Conservation (phyloP, 2,888 invertebrate genomes). For the Macaria liturata region DNA sequence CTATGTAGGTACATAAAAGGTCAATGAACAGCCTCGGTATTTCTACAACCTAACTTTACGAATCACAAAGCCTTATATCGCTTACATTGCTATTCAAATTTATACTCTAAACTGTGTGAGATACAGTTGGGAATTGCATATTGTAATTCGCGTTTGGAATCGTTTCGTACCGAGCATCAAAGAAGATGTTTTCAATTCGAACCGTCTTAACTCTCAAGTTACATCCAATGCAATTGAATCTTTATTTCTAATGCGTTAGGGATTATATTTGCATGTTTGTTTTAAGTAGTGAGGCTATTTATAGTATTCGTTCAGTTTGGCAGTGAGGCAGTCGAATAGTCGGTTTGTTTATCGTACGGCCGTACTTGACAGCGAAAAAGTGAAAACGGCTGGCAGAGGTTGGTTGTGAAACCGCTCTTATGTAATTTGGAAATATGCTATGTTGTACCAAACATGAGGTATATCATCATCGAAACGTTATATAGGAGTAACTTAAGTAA, state of each 20-base stretch:
- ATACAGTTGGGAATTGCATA: slow-evolving; percentile 58
- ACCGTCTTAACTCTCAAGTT: slow-evolving; percentile 47
- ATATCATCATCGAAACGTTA: too few relatives aligned
- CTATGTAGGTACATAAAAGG: slow-evolving; percentile 77
- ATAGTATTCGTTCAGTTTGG: slow-evolving; percentile 47
- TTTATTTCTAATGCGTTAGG: slow-evolving; percentile 47
- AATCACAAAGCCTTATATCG: slow-evolving; percentile 53
- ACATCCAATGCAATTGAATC: slow-evolving; percentile 57
- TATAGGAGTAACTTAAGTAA: too few relatives aligned
- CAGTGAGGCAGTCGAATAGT: slow-evolving; percentile 77
- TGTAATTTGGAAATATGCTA: slow-evolving; percentile 65
- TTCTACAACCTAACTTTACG: slow-evolving; percentile 64
- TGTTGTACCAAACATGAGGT: slow-evolving; percentile 39
- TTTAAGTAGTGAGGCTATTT: slow-evolving; percentile 48
- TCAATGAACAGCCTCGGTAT: slow-evolving; percentile 83
- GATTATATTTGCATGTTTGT: slow-evolving; percentile 45
- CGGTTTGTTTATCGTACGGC: slow-evolving; percentile 81
- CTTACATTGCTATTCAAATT: slow-evolving; percentile 41
- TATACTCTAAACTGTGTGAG: slow-evolving; percentile 42
- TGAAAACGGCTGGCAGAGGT: slow-evolving; percentile 77
- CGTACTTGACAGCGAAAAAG: slow-evolving; percentile 84
- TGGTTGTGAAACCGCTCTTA: slow-evolving; percentile 75
- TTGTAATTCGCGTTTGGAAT: slow-evolving; percentile 45
- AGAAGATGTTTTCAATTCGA: slow-evolving; percentile 50
- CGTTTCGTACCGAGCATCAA: slow-evolving; percentile 60